These are phyloP conservation scores for Limnephilus lunatus DNA, from an alignment of 2,888 invertebrate genomes.

Conservation along the genomic window DNA sequence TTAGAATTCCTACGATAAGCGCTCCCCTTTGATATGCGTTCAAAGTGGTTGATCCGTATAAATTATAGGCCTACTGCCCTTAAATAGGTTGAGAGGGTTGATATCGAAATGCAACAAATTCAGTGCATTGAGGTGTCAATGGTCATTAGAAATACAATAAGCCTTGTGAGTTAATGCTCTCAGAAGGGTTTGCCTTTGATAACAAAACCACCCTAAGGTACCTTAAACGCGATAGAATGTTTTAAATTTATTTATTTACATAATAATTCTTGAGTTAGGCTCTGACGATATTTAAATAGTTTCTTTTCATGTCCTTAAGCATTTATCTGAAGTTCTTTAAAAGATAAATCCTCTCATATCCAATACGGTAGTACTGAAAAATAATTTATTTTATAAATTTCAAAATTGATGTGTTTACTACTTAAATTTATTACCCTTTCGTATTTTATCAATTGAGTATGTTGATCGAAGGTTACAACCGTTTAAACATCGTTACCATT, in stretches of 20 bases:
- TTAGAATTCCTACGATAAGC: neutral
- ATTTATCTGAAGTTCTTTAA: neutral
- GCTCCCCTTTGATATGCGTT: neutral
- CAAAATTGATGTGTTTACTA: too few species aligned
- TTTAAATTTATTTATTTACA: neutral
- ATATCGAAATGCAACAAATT: neutral
- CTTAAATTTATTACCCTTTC: too few species aligned
- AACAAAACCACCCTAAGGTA: neutral
- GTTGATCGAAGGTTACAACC: too few species aligned
- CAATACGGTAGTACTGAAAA: too few species aligned
- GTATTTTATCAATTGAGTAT: too few species aligned
- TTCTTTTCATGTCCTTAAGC: neutral
- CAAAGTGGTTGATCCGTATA: neutral
- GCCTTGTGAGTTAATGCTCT: conserved; percentile 13
- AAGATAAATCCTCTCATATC: too few species aligned
- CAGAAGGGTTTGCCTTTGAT: neutral
- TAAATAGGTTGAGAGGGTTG: neutral
- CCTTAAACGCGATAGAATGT: neutral
- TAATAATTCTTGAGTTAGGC: neutral
- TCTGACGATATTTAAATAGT: neutral
- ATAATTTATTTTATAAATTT: too few species aligned
- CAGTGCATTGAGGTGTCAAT: neutral
- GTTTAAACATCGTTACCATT: too few species aligned
- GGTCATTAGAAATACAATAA: conserved; percentile 13
- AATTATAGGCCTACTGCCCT: neutral